Base-by-base conservation (phyloP, 1,140 invertebrate genomes). In the Eriocheir sinensis region DNA sequence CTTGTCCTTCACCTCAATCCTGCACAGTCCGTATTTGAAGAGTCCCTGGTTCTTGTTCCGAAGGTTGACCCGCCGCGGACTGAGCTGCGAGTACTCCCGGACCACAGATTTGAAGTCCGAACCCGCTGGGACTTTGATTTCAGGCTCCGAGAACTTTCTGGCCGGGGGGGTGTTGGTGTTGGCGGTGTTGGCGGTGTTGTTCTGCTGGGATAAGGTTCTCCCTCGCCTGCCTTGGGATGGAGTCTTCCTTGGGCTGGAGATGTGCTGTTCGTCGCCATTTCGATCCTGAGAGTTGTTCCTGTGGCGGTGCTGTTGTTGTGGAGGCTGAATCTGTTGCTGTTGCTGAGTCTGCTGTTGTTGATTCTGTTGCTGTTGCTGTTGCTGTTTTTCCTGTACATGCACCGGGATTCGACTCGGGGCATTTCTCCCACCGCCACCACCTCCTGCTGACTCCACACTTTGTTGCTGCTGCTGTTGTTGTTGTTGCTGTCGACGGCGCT, bases 1-100 rank as follows among this genome's bases (percentile, higher is more conserved):
- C 81, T 94, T 94, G 36, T 94, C 94, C 72, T 94, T 94, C 32
- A 94, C 94, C 48, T 94, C 94, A 15, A 94, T 92, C 48, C 94
- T 60, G 48, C 94, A 94, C 21, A 91, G 44, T 9, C 94, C 94
- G 44, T 94, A 94, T 80, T 94, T 94, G 80, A 94, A 94, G 44
- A 40, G 38, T 48, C 53, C 85, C 12, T 94, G 90, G 89, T 94
- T 94, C 48, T 92, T 91, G 89, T 94, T 94, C 32, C 94, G 89
- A 17, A 94, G 80, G 89, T 94, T 94, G 2, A 94, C 53, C 4
- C 94, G 79, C 34, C 91, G 91, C 44, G 94, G 94, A 32, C 94
- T 94, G 32, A 91, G 89, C 36, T 94, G 94, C 21, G 94, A 91
- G 90, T 94, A 94, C 60, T 94, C 89, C 36, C 91, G 91, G 34